Evolutionary conservation across 1,140 invertebrate genomes (phyloP).

Genomic region (Eueides isabella): DNA sequence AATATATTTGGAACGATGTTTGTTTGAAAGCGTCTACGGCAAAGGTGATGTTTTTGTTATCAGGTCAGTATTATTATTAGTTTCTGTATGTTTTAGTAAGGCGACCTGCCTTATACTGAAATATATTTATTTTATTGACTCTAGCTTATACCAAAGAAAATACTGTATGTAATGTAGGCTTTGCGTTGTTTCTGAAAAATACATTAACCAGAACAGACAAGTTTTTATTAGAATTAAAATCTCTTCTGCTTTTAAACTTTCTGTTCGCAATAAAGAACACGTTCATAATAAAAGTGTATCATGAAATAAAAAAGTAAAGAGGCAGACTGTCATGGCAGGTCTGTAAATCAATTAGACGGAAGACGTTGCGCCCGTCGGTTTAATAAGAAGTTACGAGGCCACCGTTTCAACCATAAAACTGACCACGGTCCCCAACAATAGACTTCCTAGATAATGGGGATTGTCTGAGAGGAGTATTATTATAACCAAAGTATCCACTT

Average conservation of each 20-base stretch:
- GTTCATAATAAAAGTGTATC: not conserved
- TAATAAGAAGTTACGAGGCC: slow-evolving; percentile 72
- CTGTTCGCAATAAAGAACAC: not conserved
- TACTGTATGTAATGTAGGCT: too few species aligned
- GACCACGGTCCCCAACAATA: slow-evolving; percentile 65
- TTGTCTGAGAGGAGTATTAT: slow-evolving; percentile 73
- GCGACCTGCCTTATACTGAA: too few species aligned
- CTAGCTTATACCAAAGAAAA: too few species aligned
- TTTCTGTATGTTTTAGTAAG: too few species aligned
- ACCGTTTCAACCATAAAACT: slow-evolving; percentile 63
- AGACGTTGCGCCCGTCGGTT: slow-evolving; percentile 64
- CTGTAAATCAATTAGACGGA: slow-evolving; percentile 73
- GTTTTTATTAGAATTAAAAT: not conserved
- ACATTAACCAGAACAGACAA: too few species aligned
- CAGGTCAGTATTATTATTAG: not conserved
- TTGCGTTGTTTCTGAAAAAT: too few species aligned
- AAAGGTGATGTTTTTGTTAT: not conserved
- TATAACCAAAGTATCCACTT: slow-evolving; percentile 67
- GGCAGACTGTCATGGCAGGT: slow-evolving; percentile 39
- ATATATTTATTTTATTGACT: too few species aligned
- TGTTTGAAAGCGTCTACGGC: too few species aligned
- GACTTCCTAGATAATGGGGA: slow-evolving; percentile 70
- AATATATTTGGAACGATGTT: too few species aligned
- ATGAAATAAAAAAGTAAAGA: slow-evolving; percentile 20
- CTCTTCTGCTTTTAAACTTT: not conserved